Evolutionary conservation across 2,888 invertebrate genomes (phyloP).

Genomic region (Diarsia rubi): DNA sequence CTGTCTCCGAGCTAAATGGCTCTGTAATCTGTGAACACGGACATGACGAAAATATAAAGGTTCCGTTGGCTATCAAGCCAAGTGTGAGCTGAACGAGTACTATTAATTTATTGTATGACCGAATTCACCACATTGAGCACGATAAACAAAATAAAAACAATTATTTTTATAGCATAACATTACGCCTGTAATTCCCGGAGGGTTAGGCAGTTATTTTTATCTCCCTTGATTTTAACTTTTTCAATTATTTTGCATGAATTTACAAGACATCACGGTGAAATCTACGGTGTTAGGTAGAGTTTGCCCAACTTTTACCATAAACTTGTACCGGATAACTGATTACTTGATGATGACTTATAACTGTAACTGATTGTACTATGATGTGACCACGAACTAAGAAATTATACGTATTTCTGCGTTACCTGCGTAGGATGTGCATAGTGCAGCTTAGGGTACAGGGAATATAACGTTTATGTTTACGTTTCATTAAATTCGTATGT

Average conservation of each 20-base stretch:
- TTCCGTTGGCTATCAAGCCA: not conserved
- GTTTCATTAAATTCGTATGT: constrained; percentile 30
- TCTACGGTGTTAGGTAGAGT: not conserved
- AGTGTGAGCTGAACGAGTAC: not conserved
- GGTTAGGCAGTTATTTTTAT: not conserved
- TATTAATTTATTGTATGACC: not conserved
- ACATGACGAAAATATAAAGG: not conserved
- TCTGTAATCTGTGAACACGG: not conserved
- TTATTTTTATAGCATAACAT: no score
- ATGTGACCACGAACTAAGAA: not conserved
- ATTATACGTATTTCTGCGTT: not conserved
- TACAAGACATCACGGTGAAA: not conserved
- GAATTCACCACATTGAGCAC: not conserved
- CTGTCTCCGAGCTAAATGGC: not conserved
- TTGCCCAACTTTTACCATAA: not conserved
- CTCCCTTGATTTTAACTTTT: not conserved
- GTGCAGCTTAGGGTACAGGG: not conserved
- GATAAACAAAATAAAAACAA: no score
- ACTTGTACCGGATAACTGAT: no score
- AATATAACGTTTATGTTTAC: constrained; percentile 8
- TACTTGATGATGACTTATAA: no score
- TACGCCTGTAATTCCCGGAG: no score
- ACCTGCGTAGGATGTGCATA: not conserved
- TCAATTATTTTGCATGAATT: not conserved
- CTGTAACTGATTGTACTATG: not conserved